Evolutionary conservation across 2,888 invertebrate species (phyloP).

Genomic region (Cerceris ruficornis): DNA sequence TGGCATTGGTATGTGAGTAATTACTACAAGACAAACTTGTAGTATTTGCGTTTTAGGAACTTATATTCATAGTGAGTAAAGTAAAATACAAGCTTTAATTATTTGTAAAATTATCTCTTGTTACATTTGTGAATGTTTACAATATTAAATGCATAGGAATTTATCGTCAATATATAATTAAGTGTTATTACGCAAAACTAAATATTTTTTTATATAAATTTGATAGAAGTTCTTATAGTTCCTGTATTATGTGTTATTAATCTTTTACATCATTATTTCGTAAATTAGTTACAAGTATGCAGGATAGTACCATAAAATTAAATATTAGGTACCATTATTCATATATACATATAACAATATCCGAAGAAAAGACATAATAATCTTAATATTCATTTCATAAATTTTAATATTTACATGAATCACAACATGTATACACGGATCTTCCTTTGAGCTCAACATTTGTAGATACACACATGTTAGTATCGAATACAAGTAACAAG

Average conservation of each 20-base stretch:
- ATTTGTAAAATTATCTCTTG: constrained; percentile 11
- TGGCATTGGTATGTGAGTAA: constrained; percentile 20
- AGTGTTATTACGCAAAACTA: not conserved
- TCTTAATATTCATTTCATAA: no score
- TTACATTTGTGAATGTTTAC: constrained; percentile 28
- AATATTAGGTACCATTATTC: no score
- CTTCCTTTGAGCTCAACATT: no score
- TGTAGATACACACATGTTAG: no score
- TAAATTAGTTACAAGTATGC: not conserved
- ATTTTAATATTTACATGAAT: no score
- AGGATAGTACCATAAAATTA: not conserved
- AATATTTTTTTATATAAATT: constrained; percentile 12
- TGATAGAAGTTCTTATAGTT: constrained; percentile 42
- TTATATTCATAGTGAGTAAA: constrained; percentile 27
- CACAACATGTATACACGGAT: no score
- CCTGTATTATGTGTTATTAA: constrained; percentile 14
- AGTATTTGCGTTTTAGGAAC: constrained; percentile 25
- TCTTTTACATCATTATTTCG: constrained; percentile 6
- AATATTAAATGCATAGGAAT: constrained; percentile 18
- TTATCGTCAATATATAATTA: constrained; percentile 6
- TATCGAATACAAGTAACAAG: no score
- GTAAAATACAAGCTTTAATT: constrained; percentile 28
- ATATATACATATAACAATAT: no score
- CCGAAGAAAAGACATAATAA: no score
- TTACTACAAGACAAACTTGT: constrained; percentile 23